Base-by-base conservation (phyloP, 2,797 vertebrate species). In the Myripristis murdjan region DNA sequence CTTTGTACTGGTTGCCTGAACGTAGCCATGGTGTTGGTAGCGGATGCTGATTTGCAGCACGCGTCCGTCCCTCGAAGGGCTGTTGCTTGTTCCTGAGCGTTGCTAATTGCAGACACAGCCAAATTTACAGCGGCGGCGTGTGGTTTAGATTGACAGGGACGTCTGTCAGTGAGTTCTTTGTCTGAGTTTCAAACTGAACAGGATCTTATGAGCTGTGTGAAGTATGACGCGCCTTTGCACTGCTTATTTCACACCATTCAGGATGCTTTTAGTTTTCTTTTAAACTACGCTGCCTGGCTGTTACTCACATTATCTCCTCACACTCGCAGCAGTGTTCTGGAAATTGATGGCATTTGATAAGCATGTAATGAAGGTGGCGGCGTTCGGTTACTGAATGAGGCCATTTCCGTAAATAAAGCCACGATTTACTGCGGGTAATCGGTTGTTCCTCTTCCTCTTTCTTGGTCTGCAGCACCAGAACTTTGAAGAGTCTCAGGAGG, bases 401-500 rank as follows among this genome's bases (percentile, higher is more conserved):
- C 41, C 14, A 14, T 43, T 16, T 64, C 35, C 48, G 24, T 9
- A 3, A 2, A 37, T 18, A 53, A 28, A 64, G 6, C 18, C 0
- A 2, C 7, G 31, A 16, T 12, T 11, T 12, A 6, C 37, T 22
- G 9, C 1, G 37, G 15, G 11, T 15, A 39, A 39, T 39, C 3
- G 12, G 37, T 39, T 12, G 14, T 39, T 39, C 3, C 18, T 46
- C 6, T 39, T 64, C 37, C 9, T 53, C 55, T 76, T 6, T 43
- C 28, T 47, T 20, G 56, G 39, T 61, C 23, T 63, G 39, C 85
- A 97, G 97, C 96, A 97, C 31, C 95, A 95, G 63, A 97, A 97
- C 94, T 98, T 98, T 65, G 97, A 97, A 55, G 97, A 97, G 90
- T 97, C 96, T 49, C 97, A 97, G 91, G 96, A 98, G 89, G 96